These are phyloP conservation scores for Agriopis marginaria DNA, from an alignment of 2,888 invertebrate genomes.

Conservation along the genomic window DNA sequence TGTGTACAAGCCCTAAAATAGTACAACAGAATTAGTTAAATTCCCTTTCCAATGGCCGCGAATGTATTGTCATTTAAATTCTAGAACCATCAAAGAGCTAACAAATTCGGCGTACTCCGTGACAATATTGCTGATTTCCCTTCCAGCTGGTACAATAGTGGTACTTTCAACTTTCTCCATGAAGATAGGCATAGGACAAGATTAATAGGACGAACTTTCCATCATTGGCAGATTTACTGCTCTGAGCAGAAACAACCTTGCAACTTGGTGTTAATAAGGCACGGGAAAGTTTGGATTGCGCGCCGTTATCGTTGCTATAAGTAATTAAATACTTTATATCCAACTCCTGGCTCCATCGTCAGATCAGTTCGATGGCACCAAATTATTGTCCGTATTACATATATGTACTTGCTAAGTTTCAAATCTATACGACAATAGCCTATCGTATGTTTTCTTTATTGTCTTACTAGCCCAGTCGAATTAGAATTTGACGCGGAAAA, in stretches of 20 bases:
- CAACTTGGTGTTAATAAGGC: constrained; percentile 12
- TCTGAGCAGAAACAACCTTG: constrained; percentile 13
- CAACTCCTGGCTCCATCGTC: background rate
- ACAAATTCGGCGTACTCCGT: constrained; percentile 14
- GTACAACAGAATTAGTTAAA: too few species aligned
- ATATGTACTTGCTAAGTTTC: too few species aligned
- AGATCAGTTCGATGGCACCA: too few species aligned
- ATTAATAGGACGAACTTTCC: constrained; percentile 41
- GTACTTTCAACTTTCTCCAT: constrained; percentile 33
- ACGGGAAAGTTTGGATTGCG: constrained; percentile 15
- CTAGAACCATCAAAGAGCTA: background rate
- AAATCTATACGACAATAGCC: too few species aligned
- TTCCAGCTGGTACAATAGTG: constrained; percentile 30
- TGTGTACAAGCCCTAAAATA: too few species aligned
- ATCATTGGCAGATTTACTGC: constrained; percentile 40
- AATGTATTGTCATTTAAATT: constrained; percentile 22
- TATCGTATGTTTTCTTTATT: too few species aligned
- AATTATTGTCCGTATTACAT: too few species aligned
- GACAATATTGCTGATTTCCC: constrained; percentile 36
- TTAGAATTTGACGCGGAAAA: too few species aligned
- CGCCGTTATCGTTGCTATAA: background rate
- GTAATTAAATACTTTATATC: background rate
- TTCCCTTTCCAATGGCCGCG: too few species aligned
- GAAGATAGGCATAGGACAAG: constrained; percentile 29
- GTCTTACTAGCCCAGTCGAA: too few species aligned